These are phyloP conservation scores for Dromococcyx pavoninus DNA, from an alignment of 2,797 vertebrate genomes.

Conservation along the genomic window DNA sequence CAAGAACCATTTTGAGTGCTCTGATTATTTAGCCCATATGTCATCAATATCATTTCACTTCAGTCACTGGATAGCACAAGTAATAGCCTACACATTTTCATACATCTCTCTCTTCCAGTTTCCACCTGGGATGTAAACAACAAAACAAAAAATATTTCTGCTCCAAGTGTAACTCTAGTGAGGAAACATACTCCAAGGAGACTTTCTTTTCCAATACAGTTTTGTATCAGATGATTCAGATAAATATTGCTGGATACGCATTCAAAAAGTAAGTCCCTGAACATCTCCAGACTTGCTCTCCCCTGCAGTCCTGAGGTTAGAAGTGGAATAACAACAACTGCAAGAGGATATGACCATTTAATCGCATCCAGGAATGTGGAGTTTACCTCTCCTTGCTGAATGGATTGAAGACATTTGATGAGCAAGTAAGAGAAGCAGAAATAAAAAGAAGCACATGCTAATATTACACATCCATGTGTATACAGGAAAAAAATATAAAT, in stretches of 20 bases:
- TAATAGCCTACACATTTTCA: background rate
- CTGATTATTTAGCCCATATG: background rate
- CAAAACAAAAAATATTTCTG: background rate
- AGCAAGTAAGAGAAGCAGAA: background rate
- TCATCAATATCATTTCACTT: background rate
- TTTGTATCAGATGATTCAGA: background rate
- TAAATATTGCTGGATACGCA: background rate
- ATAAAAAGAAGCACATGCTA: background rate
- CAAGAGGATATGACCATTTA: slow-evolving; percentile 23
- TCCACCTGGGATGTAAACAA: background rate
- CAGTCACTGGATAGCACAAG: background rate
- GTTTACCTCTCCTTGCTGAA: background rate
- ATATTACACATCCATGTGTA: background rate
- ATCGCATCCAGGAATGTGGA: background rate
- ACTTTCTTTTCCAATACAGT: background rate
- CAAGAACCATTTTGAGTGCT: background rate
- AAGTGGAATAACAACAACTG: background rate
- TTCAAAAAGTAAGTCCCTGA: background rate
- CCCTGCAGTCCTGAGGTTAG: background rate
- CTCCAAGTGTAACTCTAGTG: background rate
- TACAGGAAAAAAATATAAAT: background rate
- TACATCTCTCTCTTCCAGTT: background rate
- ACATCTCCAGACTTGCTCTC: background rate
- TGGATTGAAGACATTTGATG: background rate
- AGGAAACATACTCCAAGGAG: background rate